Conservation (phyloP, 2,797 vertebrate genomes). For the Coendou prehensilis region DNA sequence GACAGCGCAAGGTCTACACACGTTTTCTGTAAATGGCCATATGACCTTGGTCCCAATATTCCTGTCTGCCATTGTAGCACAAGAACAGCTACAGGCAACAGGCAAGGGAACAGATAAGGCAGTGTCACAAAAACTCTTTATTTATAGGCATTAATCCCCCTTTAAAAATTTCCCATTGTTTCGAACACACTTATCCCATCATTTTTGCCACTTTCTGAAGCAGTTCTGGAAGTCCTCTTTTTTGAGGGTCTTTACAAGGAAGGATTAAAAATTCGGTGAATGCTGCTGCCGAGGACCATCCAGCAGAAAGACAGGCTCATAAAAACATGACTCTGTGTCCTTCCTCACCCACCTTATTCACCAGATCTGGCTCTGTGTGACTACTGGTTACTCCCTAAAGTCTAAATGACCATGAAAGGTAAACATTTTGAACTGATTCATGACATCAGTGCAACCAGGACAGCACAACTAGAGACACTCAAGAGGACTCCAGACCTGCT, state of each 20-base stretch:
- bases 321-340: background rate
- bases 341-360: background rate
- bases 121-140: background rate
- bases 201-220: background rate
- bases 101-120: background rate
- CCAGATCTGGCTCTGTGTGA: background rate
- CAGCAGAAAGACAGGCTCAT: background rate
- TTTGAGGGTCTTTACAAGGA: background rate
- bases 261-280: background rate
- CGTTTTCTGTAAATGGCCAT: background rate
- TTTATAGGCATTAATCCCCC: background rate
- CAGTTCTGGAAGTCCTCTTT: background rate
- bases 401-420: background rate
- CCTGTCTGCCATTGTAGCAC: background rate
- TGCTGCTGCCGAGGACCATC: background rate
- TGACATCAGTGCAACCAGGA: background rate
- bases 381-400: background rate
- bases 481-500: background rate
- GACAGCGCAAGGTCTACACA: background rate
- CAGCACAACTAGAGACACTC: background rate
- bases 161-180: background rate
- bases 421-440: background rate
- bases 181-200: background rate
- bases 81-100: background rate
- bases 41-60: background rate